Evolutionary conservation across 1,140 invertebrate genomes (phyloP), one percentile per base, ranked within the genome.

Genomic region (Hetaerina americana): DNA sequence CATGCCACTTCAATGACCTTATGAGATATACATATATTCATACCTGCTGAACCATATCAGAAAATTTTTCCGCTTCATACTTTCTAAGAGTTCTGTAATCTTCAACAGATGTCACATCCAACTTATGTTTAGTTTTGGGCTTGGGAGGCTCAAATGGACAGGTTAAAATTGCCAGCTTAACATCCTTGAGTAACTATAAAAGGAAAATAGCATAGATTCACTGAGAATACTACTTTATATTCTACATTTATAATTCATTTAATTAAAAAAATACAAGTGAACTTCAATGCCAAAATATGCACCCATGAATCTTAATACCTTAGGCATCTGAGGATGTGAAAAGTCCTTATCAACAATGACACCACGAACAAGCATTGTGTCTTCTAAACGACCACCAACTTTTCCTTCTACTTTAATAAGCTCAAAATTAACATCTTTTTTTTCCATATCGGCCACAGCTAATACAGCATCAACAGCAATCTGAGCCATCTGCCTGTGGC

Each of bases 131-230:
- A 72, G 97, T 99, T 84, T 99, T 99, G 22, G 98, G 98, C 84
- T 99, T 99, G 26, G 98, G 98, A 66, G 98, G 98, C 85, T 99
- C 98, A 85, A 99, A 99, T 74, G 98, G 95, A 83, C 98, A 99
- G 18, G 98, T 99, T 5, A 99, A 85, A 76, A 99, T 99, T 0
- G 97, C 97, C 67, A 99, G 82, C 80, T 96, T 96, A 0, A 95
- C 96, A 84, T 98, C 87, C 81, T 90, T 87, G 6, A 93, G 81
- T 72, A 81, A 81, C 87, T 90, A 76, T n/a, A n/a, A n/a, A n/a
- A n/a, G n/a, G n/a, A n/a, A n/a, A n/a, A n/a, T n/a, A n/a, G n/a
- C n/a, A n/a, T n/a, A n/a, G n/a, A n/a, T n/a, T n/a, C n/a, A n/a
- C n/a, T n/a, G n/a, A n/a, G n/a, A n/a, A n/a, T n/a, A n/a, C n/a